Base-by-base conservation (phyloP, 1,140 invertebrate species). In the Galleria mellonella region DNA sequence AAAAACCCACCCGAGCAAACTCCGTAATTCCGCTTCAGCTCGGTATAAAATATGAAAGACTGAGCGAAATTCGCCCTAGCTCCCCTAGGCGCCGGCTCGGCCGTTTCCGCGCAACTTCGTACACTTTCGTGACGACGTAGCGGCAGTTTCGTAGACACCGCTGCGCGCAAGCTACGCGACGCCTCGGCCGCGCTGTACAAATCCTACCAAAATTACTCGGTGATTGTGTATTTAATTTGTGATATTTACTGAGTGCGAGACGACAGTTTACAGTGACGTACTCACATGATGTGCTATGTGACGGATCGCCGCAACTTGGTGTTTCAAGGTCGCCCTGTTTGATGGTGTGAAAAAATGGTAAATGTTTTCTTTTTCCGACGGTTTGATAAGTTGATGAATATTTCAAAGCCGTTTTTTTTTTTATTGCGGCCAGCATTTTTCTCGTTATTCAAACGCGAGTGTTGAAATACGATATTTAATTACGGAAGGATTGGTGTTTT, bases 31-130 rank as follows among this genome's bases (percentile, higher is more conserved):
- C 72, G 66, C 55, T 62, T 50, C 62, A 66, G 65, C 69, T 68
- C 71, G 73, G 75, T 77, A 82, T 84, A 81, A 82, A 83, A 82
- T 83, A 83, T 83, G 79, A 83, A 83, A 79, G 72, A 77, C 66
- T 69, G 75, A 64, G 67, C 69, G 60, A 69, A 81, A 72, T 71
- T 73, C 61, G 52, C 52, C 63, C 56, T 48, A 47, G 61, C 49
- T 47, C 55, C 59, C 55, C 64, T 55, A 56, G 61, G 55, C 56
- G 58, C 48, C 9, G 33, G 32, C 38, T 83, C 77, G 77, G 51
- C 32, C 43, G 29, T 33, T 15, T 31, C 69, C 73, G 75, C 40
- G 27, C 28, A 32, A n/a, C 15, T 15, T 73, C 75, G 75, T 59
- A 15, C 35, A 51, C 49, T 35, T 60, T 65, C 77, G 77, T 66